These are phyloP conservation scores for Cyclargus thomasi DNA, from an alignment of 1,140 invertebrate species.

Conservation along the genomic window DNA sequence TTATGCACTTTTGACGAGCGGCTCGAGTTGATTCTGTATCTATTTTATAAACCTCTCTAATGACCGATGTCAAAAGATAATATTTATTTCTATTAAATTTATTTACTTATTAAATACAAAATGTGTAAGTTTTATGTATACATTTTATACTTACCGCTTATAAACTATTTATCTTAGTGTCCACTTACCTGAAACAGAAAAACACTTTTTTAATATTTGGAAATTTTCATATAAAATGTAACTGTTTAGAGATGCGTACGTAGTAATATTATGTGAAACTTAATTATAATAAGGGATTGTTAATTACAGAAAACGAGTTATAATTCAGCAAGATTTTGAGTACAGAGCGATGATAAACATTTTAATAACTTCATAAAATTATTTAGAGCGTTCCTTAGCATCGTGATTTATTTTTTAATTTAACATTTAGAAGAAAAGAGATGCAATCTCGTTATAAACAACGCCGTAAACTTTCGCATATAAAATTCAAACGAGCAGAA, in stretches of 20 bases:
- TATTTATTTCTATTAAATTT: background rate
- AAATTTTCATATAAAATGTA: background rate
- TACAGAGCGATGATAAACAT: background rate
- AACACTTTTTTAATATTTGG: background rate
- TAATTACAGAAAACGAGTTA: too few species aligned
- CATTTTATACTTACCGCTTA: background rate
- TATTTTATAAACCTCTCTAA: background rate
- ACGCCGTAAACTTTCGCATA: too few species aligned
- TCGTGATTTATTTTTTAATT: background rate
- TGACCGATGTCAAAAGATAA: background rate
- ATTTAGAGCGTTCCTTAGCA: constrained; percentile 11
- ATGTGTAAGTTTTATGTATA: too few species aligned
- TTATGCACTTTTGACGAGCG: background rate
- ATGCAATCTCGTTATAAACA: too few species aligned
- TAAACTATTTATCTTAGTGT: background rate
- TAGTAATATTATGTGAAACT: too few species aligned
- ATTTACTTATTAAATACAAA: background rate
- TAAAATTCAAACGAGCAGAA: too few species aligned
- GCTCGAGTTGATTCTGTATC: background rate
- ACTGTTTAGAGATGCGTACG: background rate
- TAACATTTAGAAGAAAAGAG: background rate
- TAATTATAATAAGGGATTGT: too few species aligned
- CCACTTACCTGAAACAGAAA: background rate
- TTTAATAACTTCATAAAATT: background rate
- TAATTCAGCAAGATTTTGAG: too few species aligned